phyloP scores from a whole-genome alignment of 1,140 invertebrate genomes.

The Aporrectodea caliginosa region DNA sequence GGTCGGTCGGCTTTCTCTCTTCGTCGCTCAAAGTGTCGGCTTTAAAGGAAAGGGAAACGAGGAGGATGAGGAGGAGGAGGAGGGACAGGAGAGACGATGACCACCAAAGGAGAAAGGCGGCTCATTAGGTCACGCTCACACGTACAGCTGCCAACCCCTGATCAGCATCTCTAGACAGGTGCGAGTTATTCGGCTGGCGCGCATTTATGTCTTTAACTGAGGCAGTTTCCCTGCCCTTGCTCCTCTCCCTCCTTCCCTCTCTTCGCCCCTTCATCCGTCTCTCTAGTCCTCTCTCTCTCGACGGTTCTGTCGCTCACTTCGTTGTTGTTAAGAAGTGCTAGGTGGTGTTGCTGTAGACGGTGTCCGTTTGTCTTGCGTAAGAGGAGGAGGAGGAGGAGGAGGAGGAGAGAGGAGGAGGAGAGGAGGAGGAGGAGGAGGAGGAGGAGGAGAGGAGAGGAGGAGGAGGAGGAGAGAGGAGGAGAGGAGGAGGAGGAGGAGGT shows the following conservation, averaged over 20 bases:
- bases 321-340: no score
- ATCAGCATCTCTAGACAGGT: background rate
- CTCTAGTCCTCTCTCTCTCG: background rate
- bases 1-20: background rate
- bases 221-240: background rate
- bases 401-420: no score
- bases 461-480: no score
- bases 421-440: no score
- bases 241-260: background rate
- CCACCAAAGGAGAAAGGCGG: background rate
- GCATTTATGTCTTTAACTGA: background rate
- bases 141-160: background rate
- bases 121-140: background rate
- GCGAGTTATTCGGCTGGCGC: background rate
- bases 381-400: no score
- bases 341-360: no score
- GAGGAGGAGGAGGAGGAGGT: no score
- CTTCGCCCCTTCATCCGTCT: background rate
- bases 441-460: no score
- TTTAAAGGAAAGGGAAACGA: no score
- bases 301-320: background rate
- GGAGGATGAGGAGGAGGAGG: no score
- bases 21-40: no score
- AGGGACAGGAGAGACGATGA: background rate
- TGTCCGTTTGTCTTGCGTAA: no score